Percentiles rank a stretch among this genome's conserved stretches.
phyloP scores from a whole-genome alignment of 2,797 vertebrate species.

The Lindbergichthys nudifrons region DNA sequence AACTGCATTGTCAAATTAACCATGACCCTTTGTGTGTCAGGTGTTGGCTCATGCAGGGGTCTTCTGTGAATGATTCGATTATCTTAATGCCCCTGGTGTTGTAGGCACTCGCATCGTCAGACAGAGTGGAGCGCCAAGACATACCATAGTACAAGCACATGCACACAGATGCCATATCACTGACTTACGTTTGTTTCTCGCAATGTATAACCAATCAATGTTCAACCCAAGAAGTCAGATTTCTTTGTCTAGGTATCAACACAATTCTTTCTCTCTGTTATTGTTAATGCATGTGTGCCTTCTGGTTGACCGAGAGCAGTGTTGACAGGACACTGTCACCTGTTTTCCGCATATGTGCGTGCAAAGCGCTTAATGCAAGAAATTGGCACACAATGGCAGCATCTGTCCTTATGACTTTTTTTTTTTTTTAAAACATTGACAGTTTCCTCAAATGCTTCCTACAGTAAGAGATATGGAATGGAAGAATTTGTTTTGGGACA shows the following conservation, averaged over 20 bases:
- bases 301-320: constrained; percentile 33
- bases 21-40: constrained; percentile 50
- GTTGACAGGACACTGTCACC: constrained; percentile 59
- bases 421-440: constrained; percentile 10
- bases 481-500: constrained; percentile 4
- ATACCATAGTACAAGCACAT: constrained; percentile 58
- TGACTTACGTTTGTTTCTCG: constrained; percentile 41
- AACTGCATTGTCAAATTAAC: constrained; percentile 29
- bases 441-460: neutral
- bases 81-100: constrained; percentile 45
- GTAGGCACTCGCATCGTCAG: constrained; percentile 48
- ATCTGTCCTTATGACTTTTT: constrained; percentile 35
- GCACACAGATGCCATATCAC: constrained; percentile 53
- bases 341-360: constrained; percentile 37
- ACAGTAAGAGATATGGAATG: neutral
- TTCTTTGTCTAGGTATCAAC: constrained; percentile 18
- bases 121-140: constrained; percentile 62
- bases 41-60: constrained; percentile 35
- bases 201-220: constrained; percentile 35
- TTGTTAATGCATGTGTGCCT: constrained; percentile 27
- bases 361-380: constrained; percentile 20
- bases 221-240: neutral
- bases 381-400: constrained; percentile 32
- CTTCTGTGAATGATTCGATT: constrained; percentile 69
- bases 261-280: neutral